Evolutionary conservation across 2,113 vertebrate genomes (phyloP), one percentile per base, ranked within the genome.

Genomic region (Peromyscus californicus): DNA sequence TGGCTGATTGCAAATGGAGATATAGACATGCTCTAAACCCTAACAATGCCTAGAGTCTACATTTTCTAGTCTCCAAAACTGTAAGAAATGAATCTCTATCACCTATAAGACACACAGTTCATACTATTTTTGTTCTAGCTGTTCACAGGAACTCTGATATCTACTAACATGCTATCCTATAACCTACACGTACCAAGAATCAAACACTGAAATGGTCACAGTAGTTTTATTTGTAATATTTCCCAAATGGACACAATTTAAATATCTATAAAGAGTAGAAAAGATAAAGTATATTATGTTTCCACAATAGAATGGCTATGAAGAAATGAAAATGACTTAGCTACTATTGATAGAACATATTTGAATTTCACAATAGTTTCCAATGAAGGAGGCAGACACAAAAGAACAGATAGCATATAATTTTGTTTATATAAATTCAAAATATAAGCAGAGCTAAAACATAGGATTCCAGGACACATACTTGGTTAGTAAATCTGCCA

Each of bases 321-420:
- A 39, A 95, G 24, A 69, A 83, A 79, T 51, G 24, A 89, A 86
- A 91, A 89, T 79, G 3, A 36, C 42, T 80, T 84, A 76, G 26
- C 21, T 89, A 39, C 0, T 65, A 39, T 94, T 74, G 15, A 24
- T 45, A 54, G 10, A 84, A 69, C 65, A 36, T 57, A n/a, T 72
- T 54, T 48, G 33, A 67, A 85, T 92, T 89, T 85, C n/a, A 89
- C 15, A 90, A 83, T 29, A 91, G 36, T 90, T 83, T 74, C 54
- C 6, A 78, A 69, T 88, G 45, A 83, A 48, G 29, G 26, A 94
- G 48, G 10, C 5, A 90, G 31, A 42, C n/a, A 85, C 5, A 75
- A 92, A 72, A 59, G 9, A 70, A 83, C 39, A 78, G 45, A 84
- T 65, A 65, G 15, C 2, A 59, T 4, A n/a, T 61, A 7, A 70